Evolutionary conservation across 2,113 vertebrate species (phyloP).

Genomic region (Rattus norvegicus): DNA sequence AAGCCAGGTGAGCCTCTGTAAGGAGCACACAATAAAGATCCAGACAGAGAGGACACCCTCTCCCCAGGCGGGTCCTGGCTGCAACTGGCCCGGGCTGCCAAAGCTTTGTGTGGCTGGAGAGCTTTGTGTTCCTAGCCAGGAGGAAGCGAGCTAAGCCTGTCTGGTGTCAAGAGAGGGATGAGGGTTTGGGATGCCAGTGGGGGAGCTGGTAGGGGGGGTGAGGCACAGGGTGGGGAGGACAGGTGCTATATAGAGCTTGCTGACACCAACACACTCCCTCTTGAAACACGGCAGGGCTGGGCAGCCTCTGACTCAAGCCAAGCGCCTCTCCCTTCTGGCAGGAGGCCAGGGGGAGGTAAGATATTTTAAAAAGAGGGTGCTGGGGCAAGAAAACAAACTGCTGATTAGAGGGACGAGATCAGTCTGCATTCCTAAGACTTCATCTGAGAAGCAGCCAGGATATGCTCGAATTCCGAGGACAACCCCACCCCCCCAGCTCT

Average conservation of each 20-base stretch:
- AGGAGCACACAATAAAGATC: constrained; percentile 2
- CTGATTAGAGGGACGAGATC: constrained; percentile 54
- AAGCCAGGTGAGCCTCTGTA: neutral
- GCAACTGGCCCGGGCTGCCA: neutral
- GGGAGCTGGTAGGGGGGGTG: too few species aligned
- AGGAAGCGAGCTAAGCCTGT: neutral
- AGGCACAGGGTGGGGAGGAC: neutral
- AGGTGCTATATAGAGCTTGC: neutral
- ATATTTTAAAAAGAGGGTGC: neutral
- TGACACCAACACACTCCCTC: neutral
- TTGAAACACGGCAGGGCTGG: neutral
- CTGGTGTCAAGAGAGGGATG: constrained; percentile 27
- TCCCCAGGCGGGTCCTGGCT: neutral
- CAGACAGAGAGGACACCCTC: neutral
- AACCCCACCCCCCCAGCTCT: neutral
- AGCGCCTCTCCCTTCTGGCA: constrained; percentile 36
- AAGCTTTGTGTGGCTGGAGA: constrained; percentile 18
- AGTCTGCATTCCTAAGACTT: constrained; percentile 54
- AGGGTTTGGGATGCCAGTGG: neutral
- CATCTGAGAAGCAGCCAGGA: neutral
- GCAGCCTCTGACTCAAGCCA: neutral
- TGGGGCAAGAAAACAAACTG: constrained; percentile 48
- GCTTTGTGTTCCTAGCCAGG: neutral
- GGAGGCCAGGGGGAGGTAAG: constrained; percentile 57
- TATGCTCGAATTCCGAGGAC: neutral